Evolutionary conservation across 2,888 invertebrate species (phyloP).

Genomic region (Operophtera brumata): DNA sequence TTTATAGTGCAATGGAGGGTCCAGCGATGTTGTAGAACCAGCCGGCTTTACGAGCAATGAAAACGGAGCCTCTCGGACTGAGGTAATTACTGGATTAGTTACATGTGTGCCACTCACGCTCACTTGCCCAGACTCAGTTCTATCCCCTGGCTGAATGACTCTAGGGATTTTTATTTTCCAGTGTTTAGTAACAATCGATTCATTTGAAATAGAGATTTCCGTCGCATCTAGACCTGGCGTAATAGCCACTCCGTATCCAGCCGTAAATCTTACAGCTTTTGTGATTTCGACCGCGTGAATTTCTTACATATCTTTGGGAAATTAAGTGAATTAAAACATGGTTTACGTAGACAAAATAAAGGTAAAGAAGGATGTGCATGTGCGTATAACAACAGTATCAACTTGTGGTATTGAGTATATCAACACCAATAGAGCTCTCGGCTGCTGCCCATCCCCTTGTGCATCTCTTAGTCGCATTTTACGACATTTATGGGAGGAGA

Average conservation of each 20-base stretch:
- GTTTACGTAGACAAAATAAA: background rate
- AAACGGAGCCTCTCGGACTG: slow-evolving; percentile 63
- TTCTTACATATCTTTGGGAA: slow-evolving; percentile 1
- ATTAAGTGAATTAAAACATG: slow-evolving; percentile 1
- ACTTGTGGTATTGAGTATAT: no score
- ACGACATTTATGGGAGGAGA: no score
- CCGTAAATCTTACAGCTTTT: slow-evolving; percentile 12
- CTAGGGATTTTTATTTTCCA: slow-evolving; percentile 18
- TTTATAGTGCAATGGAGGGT: slow-evolving; percentile 70
- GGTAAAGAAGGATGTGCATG: no score
- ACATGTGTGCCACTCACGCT: slow-evolving; percentile 46
- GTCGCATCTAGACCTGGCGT: slow-evolving; percentile 13
- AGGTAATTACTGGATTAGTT: slow-evolving; percentile 74
- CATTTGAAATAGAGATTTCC: slow-evolving; percentile 19
- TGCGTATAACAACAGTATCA: no score
- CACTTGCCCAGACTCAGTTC: slow-evolving; percentile 14
- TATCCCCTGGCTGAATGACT: slow-evolving; percentile 8
- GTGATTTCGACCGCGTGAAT: slow-evolving; percentile 13
- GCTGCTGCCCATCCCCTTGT: no score
- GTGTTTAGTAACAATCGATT: slow-evolving; percentile 17
- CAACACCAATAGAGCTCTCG: no score
- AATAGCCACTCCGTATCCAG: slow-evolving; percentile 6
- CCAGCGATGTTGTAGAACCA: slow-evolving; percentile 63
- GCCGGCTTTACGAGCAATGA: slow-evolving; percentile 74
- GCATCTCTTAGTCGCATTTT: no score